Percentiles rank a stretch among this genome's conserved stretches.
Conservation (phyloP, 2,797 vertebrate genomes). For the Rhabdomys pumilio region DNA sequence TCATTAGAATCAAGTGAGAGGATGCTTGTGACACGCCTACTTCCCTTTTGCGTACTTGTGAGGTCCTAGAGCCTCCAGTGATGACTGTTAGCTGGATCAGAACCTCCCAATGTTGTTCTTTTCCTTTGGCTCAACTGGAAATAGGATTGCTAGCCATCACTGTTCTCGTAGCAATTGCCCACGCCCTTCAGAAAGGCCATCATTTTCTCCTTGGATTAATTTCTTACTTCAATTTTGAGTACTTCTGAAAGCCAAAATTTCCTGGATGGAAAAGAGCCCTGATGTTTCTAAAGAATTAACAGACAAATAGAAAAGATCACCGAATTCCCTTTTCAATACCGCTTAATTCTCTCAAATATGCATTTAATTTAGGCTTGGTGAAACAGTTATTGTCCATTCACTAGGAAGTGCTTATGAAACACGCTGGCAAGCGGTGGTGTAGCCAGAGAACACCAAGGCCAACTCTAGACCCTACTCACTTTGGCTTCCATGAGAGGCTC, state of each 20-base stretch:
- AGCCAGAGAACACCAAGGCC: constrained; percentile 62
- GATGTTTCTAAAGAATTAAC: constrained; percentile 60
- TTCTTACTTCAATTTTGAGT: constrained; percentile 62
- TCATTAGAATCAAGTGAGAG: not conserved
- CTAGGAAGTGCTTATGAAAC: constrained; percentile 86
- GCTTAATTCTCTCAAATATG: constrained; percentile 78
- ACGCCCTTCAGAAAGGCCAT: constrained; percentile 64
- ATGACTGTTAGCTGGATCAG: constrained; percentile 24
- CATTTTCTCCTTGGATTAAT: constrained; percentile 55
- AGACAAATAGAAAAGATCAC: constrained; percentile 51
- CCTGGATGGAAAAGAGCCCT: constrained; percentile 54
- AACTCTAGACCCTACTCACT: constrained; percentile 15
- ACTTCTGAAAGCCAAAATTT: constrained; percentile 70
- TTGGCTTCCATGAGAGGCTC: not conserved
- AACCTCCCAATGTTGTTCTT: constrained; percentile 27
- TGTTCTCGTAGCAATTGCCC: constrained; percentile 26
- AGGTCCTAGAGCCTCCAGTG: not conserved
- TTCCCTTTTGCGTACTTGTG: not conserved
- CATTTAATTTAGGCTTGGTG: constrained; percentile 86
- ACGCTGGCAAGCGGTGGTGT: constrained; percentile 62
- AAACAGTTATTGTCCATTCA: constrained; percentile 84
- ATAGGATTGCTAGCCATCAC: constrained; percentile 49
- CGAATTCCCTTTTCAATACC: constrained; percentile 38
- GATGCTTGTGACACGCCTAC: not conserved
- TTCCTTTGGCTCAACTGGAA: constrained; percentile 53